Conservation (phyloP, 2,113 vertebrate genomes). For the Archocentrus centrarchus region DNA sequence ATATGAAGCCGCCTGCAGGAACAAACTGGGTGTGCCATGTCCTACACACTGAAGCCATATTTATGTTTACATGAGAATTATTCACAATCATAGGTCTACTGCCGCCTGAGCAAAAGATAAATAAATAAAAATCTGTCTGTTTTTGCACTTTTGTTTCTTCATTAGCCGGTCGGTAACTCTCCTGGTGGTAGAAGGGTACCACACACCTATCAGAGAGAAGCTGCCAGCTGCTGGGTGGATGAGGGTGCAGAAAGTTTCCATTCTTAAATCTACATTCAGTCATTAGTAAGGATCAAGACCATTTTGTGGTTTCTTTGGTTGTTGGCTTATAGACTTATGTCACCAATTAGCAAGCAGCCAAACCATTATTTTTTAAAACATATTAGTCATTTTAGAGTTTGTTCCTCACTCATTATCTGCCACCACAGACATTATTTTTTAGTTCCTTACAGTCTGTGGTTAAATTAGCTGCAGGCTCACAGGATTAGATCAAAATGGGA, state of each 20-base stretch:
- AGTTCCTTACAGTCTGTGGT: constrained; percentile 44
- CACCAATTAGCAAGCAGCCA: constrained; percentile 37
- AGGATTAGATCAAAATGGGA: constrained; percentile 43
- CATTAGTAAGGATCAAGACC: constrained; percentile 13
- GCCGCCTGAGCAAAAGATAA: no score
- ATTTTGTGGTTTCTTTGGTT: constrained; percentile 29
- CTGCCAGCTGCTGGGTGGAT: neutral
- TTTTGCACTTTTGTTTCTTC: no score
- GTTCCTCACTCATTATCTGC: constrained; percentile 27
- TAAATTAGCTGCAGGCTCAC: constrained; percentile 30
- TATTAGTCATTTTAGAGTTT: constrained; percentile 39
- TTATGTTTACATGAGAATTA: no score
- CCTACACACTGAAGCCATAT: no score
- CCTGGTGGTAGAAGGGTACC: neutral
- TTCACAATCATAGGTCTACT: no score
- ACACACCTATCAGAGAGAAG: neutral
- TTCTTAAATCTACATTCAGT: constrained; percentile 1
- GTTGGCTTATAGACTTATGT: constrained; percentile 18
- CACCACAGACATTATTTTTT: constrained; percentile 39
- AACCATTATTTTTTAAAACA: constrained; percentile 41
- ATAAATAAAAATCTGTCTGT: no score
- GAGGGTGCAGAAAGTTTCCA: neutral
- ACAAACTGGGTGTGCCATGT: no score
- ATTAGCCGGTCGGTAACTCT: neutral
- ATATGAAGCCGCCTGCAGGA: no score